Evolutionary conservation across 2,113 vertebrate genomes (phyloP).

Genomic region (Cheilinus undulatus): DNA sequence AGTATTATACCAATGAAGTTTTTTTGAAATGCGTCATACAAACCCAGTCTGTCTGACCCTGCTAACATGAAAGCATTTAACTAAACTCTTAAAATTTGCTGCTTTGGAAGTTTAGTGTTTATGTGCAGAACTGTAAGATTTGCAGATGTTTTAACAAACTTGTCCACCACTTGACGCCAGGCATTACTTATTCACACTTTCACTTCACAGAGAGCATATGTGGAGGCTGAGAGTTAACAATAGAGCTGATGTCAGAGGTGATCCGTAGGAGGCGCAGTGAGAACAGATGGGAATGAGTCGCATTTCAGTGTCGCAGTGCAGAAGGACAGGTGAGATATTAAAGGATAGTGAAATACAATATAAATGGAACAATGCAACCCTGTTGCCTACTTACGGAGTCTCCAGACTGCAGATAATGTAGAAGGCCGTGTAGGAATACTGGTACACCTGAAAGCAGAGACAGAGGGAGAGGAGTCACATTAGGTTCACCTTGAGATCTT

Average conservation of each 20-base stretch:
- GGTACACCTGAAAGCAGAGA: slow-evolving; percentile 87
- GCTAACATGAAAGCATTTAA: neutral
- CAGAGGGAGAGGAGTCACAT: neutral
- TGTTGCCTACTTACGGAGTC: slow-evolving; percentile 79
- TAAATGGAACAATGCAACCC: slow-evolving; percentile 12
- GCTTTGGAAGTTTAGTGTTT: neutral
- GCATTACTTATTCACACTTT: neutral
- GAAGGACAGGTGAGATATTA: slow-evolving; percentile 31
- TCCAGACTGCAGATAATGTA: slow-evolving; percentile 91
- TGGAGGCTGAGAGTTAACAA: neutral
- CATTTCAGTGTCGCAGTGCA: neutral
- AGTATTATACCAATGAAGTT: no score
- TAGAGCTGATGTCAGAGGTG: neutral
- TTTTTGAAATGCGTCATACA: neutral
- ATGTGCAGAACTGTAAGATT: neutral
- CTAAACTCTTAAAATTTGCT: neutral
- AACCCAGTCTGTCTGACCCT: neutral
- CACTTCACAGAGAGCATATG: neutral
- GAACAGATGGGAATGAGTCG: slow-evolving; percentile 22
- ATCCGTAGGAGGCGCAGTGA: neutral
- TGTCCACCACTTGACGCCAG: neutral
- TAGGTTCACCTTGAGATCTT: slow-evolving; percentile 3
- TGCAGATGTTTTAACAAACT: neutral
- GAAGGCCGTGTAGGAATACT: slow-evolving; percentile 92
- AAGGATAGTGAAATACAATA: slow-evolving; percentile 1